Conservation (phyloP, 2,113 vertebrate genomes). For the Lophotis ruficrista region DNA sequence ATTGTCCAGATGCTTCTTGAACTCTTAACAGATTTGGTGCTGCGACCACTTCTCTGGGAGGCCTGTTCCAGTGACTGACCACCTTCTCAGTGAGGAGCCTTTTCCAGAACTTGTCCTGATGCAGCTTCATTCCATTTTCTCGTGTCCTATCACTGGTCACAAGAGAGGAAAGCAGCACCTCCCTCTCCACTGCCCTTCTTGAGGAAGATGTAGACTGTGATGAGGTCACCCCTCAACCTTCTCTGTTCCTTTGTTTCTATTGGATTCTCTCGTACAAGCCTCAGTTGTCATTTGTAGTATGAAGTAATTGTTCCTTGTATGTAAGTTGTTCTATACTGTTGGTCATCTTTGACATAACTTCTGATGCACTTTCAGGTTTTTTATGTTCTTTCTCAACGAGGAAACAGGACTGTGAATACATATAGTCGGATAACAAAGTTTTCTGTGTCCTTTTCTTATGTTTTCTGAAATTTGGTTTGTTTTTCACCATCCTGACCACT, state of each 20-base stretch:
- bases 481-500: neutral
- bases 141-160: no score
- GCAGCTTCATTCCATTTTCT: no score
- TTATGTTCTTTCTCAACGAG: neutral
- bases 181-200: no score
- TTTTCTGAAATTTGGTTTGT: neutral
- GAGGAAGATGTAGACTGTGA: no score
- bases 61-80: no score
- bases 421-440: accelerated
- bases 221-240: neutral
- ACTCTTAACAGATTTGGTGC: no score
- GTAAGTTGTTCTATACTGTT: neutral
- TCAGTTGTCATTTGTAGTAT: neutral
- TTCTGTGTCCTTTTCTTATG: neutral
- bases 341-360: neutral
- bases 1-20: no score
- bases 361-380: neutral
- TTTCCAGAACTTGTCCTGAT: no score
- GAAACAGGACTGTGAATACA: neutral
- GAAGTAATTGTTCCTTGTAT: neutral
- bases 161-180: no score
- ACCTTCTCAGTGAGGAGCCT: no score
- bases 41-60: no score
- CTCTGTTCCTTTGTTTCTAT: neutral
- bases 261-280: neutral